Evolutionary conservation across 2,797 vertebrate genomes (phyloP), one percentile per base, ranked within the genome.

Genomic region (Melanotaenia boesemani): DNA sequence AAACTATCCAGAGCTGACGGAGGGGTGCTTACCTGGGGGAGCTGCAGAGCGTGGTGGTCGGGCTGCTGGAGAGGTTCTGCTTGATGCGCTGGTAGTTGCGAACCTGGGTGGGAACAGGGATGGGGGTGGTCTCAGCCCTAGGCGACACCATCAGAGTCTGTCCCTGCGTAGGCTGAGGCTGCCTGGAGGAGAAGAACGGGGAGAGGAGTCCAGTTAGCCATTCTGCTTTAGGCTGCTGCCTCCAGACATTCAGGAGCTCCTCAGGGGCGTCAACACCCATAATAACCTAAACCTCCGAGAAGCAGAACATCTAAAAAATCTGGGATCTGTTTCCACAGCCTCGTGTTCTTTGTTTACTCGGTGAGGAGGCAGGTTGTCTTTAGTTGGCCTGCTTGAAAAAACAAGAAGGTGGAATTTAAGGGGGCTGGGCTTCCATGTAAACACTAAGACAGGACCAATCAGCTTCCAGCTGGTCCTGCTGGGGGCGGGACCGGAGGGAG

Each of bases 11-110:
- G 9, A 37, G 13, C 15, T 44, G 6, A 34, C 11, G 41, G 5
- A 34, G 48, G 32, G 44, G 22, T 41, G 39, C 74, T 95, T 93
- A 99, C 98, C 97, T 97, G 63, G 97, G 97, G 30, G 97, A 98
- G 71, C 95, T 94, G 69, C 96, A 96, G 26, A 95, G 91, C 9
- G 96, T 95, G 62, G 95, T 90, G 26, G 92, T 93, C 0, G 97
- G 96, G 92, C 95, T 96, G 77, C 96, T 96, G 64, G 95, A 96
- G 30, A 99, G 97, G 88, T 98, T 97, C 94, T 99, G 98, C 39
- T 99, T 98, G 61, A 99, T 98, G 80, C 97, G 96, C 86, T 99
- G 98, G 79, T 99, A 99, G 90, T 99, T 99, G 77, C 96, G 96
- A 8, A 99, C 95, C 91, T 99, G 98, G 2, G 97, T 99, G 69